phyloP scores from a whole-genome alignment of 2,113 vertebrate species.

The Sorex fumeus region DNA sequence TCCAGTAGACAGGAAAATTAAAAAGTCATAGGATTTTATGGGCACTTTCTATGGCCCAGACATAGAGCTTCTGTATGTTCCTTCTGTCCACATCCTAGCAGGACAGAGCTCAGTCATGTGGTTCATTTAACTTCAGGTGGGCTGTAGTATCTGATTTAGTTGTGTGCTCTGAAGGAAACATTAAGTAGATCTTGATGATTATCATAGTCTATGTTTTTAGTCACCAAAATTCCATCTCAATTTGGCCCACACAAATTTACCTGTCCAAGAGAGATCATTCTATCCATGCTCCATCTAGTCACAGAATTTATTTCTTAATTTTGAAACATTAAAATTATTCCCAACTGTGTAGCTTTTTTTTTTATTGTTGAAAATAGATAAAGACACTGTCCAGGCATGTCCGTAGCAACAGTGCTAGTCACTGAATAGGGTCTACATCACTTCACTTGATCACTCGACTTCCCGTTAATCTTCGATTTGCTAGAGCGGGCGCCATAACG shows the following conservation, averaged over 20 bases:
- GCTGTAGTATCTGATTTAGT: neutral
- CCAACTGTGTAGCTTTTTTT: no score
- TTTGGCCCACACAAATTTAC: conserved; percentile 20
- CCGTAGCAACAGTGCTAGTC: no score
- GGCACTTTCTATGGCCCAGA: neutral
- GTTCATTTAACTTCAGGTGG: neutral
- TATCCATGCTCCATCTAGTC: neutral
- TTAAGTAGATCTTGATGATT: neutral
- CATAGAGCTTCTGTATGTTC: neutral
- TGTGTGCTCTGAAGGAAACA: neutral
- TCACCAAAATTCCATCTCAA: neutral
- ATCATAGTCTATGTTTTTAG: neutral
- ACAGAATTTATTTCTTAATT: no score
- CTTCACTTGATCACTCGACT: no score
- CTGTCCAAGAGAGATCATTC: neutral
- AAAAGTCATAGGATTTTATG: neutral
- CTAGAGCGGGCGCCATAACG: no score
- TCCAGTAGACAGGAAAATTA: neutral
- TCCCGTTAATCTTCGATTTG: no score
- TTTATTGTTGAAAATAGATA: no score
- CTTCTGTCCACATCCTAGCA: neutral
- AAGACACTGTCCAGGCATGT: no score
- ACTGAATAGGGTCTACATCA: no score
- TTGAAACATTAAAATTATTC: no score
- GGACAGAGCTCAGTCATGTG: neutral